Base-by-base conservation (phyloP, 2,113 vertebrate species). In the Hyaena hyaena region DNA sequence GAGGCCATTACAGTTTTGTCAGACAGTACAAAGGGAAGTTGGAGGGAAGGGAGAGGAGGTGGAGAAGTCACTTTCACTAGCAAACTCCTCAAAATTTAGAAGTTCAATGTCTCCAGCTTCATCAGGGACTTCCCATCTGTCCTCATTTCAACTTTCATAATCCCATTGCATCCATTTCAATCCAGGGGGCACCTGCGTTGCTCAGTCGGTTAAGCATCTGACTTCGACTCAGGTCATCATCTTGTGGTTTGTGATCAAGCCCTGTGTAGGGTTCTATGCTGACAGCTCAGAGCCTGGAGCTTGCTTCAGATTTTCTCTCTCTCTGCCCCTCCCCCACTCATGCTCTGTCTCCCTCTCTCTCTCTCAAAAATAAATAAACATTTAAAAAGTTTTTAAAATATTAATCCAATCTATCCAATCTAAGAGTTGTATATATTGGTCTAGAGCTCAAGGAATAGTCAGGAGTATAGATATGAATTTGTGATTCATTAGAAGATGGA, bases 11-110 rank as follows among this genome's bases (percentile, higher is more conserved):
- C 4, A 14, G 10, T 50, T 96, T 94, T 39, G 61, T 94, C 35
- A 87, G 66, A 55, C 19, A 48, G 10, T 74, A 7, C 31, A 91
- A 31, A 31, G 35, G 66, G 81, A 66, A 24, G 43, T 6, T 2
- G 0, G 35, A 21, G 31, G n/a, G 50, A 0, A 5, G 5, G 23
- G 4, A 23, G 6, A 53, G 5, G 4, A 19, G 26, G 7, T 35
- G 11, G n/a, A 35, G 55, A 88, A 28, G 55, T 12, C 35, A 58
- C 71, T 17, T 33, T 14, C 23, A 77, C 4, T 58, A 50, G 35
- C 35, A 85, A 45, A 45, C 12, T 66, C 17, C 14, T 76, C 17
- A 93, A 39, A 88, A 93, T 83, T 88, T 77, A 88, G 84, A 63
- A 33, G 48, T 50, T 77, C 26, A 66, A 5, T 8, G 23, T 77